Percentiles rank a stretch among this genome's conserved stretches.
phyloP scores from a whole-genome alignment of 37 sponge, comb jelly and placozoan species.

The Lycopodina hypogea region DNA sequence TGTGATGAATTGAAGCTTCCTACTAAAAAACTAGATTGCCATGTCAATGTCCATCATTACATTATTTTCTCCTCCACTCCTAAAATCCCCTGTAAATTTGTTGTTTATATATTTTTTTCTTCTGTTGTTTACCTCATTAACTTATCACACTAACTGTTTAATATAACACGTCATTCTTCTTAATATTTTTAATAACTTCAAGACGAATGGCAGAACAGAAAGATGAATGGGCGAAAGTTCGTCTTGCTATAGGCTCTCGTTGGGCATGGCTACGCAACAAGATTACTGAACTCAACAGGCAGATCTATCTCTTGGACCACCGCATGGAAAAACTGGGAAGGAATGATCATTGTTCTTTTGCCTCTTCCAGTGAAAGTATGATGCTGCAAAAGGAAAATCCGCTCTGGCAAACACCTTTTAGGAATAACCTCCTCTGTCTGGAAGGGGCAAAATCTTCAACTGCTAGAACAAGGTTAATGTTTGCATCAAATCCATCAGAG shows the following conservation, averaged over 20 bases:
- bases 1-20: no score
- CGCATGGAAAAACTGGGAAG: conserved; percentile 7
- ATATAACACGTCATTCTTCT: no score
- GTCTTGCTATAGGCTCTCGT: conserved; percentile 19
- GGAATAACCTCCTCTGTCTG: conserved; percentile 7
- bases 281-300: conserved; percentile 27
- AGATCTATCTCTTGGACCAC: conserved; percentile 36
- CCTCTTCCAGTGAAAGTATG: not conserved
- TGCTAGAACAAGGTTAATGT: conserved; percentile 26
- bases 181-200: no score
- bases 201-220: not conserved
- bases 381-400: conserved; percentile 39
- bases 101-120: no score
- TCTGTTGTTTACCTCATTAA: no score
- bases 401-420: conserved; percentile 15
- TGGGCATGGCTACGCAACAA: conserved; percentile 53
- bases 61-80: no score
- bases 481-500: not conserved
- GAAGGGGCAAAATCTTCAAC: conserved; percentile 6
- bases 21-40: no score
- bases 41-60: no score
- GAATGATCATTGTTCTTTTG: conserved; percentile 10
- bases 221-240: not conserved
- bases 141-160: no score
- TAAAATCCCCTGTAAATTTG: no score